Evolutionary conservation across 23 tunicate genomes (phyloP).

Genomic region (Clavelina lepadiformis): DNA sequence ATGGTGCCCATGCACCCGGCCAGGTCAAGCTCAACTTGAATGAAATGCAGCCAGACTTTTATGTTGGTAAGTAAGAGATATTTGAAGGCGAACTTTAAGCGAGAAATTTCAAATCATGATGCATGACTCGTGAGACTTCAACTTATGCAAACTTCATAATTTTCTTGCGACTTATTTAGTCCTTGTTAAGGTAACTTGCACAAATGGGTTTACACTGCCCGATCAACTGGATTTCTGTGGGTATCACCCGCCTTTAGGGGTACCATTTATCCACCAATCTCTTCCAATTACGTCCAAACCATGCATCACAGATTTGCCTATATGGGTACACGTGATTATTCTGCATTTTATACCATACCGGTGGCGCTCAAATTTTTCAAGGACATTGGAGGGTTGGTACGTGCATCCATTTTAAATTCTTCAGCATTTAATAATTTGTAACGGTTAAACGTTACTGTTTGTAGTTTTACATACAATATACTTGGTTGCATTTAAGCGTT

Average conservation of each 20-base stretch:
- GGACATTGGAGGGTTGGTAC: conserved; percentile 67
- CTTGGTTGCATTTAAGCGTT: no score
- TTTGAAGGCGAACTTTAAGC: no score
- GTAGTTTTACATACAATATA: no score
- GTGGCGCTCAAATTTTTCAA: conserved; percentile 42
- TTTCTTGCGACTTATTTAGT: neutral
- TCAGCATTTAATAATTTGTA: no score
- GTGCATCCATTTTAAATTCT: neutral
- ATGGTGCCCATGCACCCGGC: conserved; percentile 98
- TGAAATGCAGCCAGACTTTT: conserved; percentile 69
- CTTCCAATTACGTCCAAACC: conserved; percentile 29
- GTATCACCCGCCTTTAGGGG: conserved; percentile 34
- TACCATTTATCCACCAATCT: conserved; percentile 43
- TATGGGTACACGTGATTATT: conserved; percentile 65
- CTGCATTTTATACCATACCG: conserved; percentile 47
- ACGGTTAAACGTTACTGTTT: no score
- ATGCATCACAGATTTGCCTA: conserved; percentile 53
- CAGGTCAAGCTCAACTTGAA: conserved; percentile 68
- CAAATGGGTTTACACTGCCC: conserved; percentile 77
- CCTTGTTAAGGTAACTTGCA: conserved; percentile 66
- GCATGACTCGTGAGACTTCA: no score
- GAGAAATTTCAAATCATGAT: no score
- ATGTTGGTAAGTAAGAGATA: conserved; percentile 74
- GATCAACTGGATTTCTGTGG: conserved; percentile 73
- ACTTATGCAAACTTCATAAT: neutral